These are phyloP conservation scores for Rapana venosa DNA, from an alignment of 2,888 invertebrate genomes.

Conservation along the genomic window DNA sequence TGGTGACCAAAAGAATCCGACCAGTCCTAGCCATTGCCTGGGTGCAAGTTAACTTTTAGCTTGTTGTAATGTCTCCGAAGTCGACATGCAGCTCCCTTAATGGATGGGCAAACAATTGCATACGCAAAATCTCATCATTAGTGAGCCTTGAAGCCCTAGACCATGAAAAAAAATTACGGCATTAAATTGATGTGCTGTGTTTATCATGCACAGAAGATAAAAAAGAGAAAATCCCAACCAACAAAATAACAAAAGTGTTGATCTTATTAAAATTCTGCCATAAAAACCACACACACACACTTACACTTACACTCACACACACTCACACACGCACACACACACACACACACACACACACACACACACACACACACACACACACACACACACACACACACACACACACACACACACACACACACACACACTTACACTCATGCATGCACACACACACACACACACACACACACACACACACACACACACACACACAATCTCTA, in stretches of 20 bases:
- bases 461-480: too few relatives aligned
- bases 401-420: constrained; percentile 11
- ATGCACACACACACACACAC: too few relatives aligned
- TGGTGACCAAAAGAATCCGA: too few relatives aligned
- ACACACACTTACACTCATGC: background rate
- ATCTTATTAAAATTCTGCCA: background rate
- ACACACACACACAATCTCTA: too few relatives aligned
- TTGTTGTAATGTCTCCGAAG: too few relatives aligned
- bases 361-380: constrained; percentile 18
- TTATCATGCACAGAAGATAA: background rate
- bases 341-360: background rate
- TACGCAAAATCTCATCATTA: too few relatives aligned
- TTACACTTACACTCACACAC: background rate
- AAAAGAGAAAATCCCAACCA: background rate
- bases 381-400: constrained; percentile 4
- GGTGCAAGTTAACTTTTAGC: background rate
- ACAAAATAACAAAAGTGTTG: background rate
- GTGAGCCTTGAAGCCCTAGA: too few relatives aligned
- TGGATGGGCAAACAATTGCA: too few relatives aligned
- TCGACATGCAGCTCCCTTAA: too few relatives aligned
- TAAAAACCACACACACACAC: background rate
- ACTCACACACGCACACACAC: background rate
- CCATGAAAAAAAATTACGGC: background rate
- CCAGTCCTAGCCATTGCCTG: background rate
- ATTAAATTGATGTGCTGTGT: too few relatives aligned